Evolutionary conservation across 2,113 vertebrate genomes (phyloP).

Genomic region (Sinocyclocheilus grahami): DNA sequence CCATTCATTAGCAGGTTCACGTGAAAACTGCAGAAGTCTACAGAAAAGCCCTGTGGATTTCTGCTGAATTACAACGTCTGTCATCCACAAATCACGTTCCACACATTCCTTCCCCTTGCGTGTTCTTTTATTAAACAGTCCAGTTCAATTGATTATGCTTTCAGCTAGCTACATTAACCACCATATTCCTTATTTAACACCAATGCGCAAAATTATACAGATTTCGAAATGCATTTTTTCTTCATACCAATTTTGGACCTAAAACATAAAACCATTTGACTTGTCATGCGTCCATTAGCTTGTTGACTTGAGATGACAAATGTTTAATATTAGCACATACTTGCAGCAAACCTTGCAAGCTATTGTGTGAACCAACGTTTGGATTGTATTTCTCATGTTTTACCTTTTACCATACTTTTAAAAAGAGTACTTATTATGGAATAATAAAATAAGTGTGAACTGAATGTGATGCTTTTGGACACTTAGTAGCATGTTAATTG

Average conservation of each 20-base stretch:
- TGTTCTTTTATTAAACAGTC: neutral
- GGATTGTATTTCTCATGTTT: no score
- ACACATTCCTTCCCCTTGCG: neutral
- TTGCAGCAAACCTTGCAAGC: neutral
- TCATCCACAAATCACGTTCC: neutral
- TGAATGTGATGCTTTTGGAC: no score
- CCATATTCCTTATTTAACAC: neutral
- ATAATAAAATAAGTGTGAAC: no score
- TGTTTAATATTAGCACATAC: neutral
- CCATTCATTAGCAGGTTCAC: neutral
- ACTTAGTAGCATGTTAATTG: no score
- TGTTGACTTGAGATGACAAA: neutral
- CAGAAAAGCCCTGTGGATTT: conserved; percentile 12
- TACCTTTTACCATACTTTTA: no score
- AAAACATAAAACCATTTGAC: neutral
- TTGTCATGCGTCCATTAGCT: neutral
- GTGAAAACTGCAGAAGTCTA: neutral
- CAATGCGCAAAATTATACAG: no score
- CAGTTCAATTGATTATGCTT: neutral
- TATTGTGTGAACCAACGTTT: neutral
- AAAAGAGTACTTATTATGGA: no score
- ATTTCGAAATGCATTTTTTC: neutral
- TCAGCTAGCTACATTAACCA: neutral
- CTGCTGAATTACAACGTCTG: neutral
- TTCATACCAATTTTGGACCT: neutral